A percentile compares a stretch with the other conserved stretches of the same genome.
Evolutionary conservation across 2,888 invertebrate genomes (phyloP).

Genomic region (Oscheius sp.): DNA sequence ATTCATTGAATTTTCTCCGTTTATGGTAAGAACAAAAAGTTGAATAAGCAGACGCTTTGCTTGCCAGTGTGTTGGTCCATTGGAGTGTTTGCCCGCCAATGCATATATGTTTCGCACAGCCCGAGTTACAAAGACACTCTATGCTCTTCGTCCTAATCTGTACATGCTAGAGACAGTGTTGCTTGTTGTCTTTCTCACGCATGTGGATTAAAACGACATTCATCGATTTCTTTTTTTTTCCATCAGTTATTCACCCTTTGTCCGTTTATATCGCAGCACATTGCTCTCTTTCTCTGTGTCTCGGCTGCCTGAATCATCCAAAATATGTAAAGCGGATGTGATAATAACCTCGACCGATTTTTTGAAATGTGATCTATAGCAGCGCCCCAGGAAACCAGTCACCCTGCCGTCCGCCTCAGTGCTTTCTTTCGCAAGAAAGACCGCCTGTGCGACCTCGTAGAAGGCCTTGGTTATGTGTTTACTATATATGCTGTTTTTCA

Average conservation of each 20-base stretch:
- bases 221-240: not conserved
- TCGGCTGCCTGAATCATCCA: not conserved
- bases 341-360: not conserved
- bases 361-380: conserved; percentile 20
- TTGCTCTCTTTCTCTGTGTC: not conserved
- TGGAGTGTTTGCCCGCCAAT: conserved; percentile 25
- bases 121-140: conserved; percentile 17
- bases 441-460: not conserved
- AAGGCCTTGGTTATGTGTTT: not conserved
- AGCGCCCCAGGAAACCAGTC: conserved; percentile 23
- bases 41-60: conserved; percentile 5
- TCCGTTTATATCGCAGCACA: not conserved
- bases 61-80: conserved; percentile 24
- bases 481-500: too few relatives aligned
- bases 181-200: not conserved
- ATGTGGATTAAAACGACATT: not conserved
- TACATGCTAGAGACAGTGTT: not conserved
- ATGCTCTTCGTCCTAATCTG: conserved; percentile 13
- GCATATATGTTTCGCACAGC: conserved; percentile 27
- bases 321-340: not conserved
- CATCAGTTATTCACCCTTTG: not conserved
- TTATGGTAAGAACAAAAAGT: not conserved
- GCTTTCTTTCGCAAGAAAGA: conserved; percentile 23
- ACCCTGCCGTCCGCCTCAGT: conserved; percentile 20
- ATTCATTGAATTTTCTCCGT: not conserved